phyloP scores from a whole-genome alignment of 2,113 vertebrate species.

The Eclectus roratus region DNA sequence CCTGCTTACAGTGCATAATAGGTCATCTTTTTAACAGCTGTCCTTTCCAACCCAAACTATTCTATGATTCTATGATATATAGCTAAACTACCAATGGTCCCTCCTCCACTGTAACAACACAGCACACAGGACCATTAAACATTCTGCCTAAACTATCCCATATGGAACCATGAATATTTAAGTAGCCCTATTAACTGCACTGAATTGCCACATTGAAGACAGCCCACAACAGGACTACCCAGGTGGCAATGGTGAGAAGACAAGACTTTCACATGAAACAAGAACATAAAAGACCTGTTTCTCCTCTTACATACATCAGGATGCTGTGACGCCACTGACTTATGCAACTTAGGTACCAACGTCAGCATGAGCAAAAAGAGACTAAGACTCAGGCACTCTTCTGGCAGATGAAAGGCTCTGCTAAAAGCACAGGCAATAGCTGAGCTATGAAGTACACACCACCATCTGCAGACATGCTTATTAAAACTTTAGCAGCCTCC shows the following conservation, averaged over 20 bases:
- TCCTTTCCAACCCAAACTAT: not conserved
- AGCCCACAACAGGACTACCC: not conserved
- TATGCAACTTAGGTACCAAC: not conserved
- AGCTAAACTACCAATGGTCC: not conserved
- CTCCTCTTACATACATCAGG: not conserved
- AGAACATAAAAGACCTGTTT: not conserved
- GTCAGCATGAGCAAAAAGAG: not conserved
- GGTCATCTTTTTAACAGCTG: not conserved
- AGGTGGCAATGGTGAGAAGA: rapidly evolving
- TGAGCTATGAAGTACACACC: not conserved
- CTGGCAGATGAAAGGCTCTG: slow-evolving; percentile 24
- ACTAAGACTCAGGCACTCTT: not conserved
- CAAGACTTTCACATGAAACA: not conserved
- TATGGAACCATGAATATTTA: not conserved
- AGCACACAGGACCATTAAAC: not conserved
- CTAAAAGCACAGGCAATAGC: not conserved
- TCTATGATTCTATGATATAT: not conserved
- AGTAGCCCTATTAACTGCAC: not conserved
- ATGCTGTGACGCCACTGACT: not conserved
- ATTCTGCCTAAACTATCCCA: not conserved
- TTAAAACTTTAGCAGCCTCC: slow-evolving; percentile 1
- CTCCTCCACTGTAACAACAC: not conserved
- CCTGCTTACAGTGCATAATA: not conserved
- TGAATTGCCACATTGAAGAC: not conserved
- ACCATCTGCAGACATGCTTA: not conserved